Evolutionary conservation across 2,113 vertebrate species (phyloP), one percentile per base, ranked within the genome.

Genomic region (Gobiocypris rarus): DNA sequence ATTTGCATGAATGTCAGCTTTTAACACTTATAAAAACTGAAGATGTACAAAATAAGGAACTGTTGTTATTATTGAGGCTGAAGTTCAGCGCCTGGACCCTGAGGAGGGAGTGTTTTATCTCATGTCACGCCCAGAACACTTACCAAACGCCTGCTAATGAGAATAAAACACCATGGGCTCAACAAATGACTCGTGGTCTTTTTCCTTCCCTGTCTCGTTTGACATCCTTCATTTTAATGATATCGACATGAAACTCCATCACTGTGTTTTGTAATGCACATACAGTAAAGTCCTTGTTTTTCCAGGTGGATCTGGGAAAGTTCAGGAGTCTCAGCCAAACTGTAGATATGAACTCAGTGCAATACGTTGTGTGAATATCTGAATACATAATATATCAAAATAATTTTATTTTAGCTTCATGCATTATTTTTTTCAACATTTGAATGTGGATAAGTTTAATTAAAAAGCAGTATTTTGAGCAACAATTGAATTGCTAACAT

Each of bases 11-110:
- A 61, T 63, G 19, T 61, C 26, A 56, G 22, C 54, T 77, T 78
- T 59, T 26, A 78, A 78, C 0, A 8, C 75, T 61, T 58, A 58
- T 54, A 77, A 24, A 75, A 54, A 17, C 19, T 34, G 31, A 41
- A 78, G 38, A 43, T 41, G 11, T 59, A 14, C 54, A 77, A 41
- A 76, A 26, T 41, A 59, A 43, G 75, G 13, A 78, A 26, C 56
- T 26, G 1, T 24, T 26, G 34, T 38, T 38, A 38, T 38, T 38
- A 22, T 0, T 9, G 34, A 43, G 75, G 22, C n/a, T 78, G 13
- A 78, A 63, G 38, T 45, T 63, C 38, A 61, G 13, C 43, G 76
- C 41, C 26, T 78, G 76, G 56, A 61, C 56, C 56, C 56, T 78
- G 56, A 63, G 6, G 22, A 78, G 6, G 22, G 2, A 45, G 75